Conservation (phyloP, 2,113 vertebrate species). For the Macquaria ambigua region DNA sequence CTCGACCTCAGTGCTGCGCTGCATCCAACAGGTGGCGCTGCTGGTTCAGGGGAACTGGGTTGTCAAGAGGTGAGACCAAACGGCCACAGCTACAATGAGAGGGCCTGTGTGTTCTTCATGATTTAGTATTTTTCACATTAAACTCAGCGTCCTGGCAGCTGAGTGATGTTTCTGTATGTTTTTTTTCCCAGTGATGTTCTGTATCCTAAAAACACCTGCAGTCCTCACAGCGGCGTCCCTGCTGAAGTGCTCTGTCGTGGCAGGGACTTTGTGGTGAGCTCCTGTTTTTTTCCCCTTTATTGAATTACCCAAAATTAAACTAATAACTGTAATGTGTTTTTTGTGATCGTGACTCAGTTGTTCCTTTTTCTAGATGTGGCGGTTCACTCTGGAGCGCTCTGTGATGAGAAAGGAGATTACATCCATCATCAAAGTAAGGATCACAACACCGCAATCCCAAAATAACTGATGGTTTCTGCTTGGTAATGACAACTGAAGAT, state of each 20-base stretch:
- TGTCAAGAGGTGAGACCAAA: slow-evolving; percentile 91
- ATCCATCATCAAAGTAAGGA: slow-evolving; percentile 91
- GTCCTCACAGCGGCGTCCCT: slow-evolving; percentile 95
- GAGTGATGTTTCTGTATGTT: background rate
- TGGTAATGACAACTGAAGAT: background rate
- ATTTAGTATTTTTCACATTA: background rate
- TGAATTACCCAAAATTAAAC: background rate
- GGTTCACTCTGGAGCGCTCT: slow-evolving; percentile 94
- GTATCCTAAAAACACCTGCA: slow-evolving; percentile 96
- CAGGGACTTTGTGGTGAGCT: slow-evolving; percentile 96
- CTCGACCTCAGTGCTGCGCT: slow-evolving; percentile 91
- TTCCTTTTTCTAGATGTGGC: slow-evolving; percentile 91
- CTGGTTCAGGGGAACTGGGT: slow-evolving; percentile 99
- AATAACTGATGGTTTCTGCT: background rate
- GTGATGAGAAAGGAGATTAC: slow-evolving; percentile 94
- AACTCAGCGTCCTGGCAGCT: background rate
- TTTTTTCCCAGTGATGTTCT: slow-evolving; percentile 90
- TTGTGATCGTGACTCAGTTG: background rate
- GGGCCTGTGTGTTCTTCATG: background rate
- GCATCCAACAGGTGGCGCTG: slow-evolving; percentile 99
- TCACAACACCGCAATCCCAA: background rate
- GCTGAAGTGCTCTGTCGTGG: slow-evolving; percentile 97
- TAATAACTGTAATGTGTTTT: background rate
- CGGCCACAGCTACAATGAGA: background rate
- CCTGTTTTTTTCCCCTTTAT: background rate